Evolutionary conservation across 2,888 invertebrate species (phyloP).

Genomic region (Parthenolecanium corni): DNA sequence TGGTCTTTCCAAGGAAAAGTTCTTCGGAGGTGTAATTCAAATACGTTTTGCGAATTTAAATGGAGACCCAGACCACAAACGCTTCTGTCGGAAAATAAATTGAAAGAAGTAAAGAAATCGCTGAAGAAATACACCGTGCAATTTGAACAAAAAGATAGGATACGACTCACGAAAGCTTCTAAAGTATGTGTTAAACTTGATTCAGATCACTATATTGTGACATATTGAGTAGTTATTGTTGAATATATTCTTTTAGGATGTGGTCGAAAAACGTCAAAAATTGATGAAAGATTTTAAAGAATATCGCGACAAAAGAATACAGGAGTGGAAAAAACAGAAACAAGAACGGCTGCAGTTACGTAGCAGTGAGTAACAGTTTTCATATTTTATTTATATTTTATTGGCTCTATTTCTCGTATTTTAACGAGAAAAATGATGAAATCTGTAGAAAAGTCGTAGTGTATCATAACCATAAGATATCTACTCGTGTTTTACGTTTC

Average conservation of each 20-base stretch:
- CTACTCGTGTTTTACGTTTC: too few relatives aligned
- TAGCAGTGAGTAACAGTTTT: conserved; percentile 54
- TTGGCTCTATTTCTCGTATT: not conserved
- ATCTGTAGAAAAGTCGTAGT: too few relatives aligned
- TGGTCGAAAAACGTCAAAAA: conserved; percentile 80
- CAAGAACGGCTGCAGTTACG: conserved; percentile 70
- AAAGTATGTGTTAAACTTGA: conserved; percentile 45
- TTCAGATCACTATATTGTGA: too few relatives aligned
- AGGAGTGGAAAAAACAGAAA: conserved; percentile 67
- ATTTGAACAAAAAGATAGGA: conserved; percentile 92
- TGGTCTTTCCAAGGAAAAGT: conserved; percentile 91
- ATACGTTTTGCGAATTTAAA: conserved; percentile 84
- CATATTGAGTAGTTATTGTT: not conserved
- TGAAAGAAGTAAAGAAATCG: conserved; percentile 93
- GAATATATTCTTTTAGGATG: conserved; percentile 45
- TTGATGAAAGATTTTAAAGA: conserved; percentile 76
- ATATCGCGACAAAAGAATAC: conserved; percentile 61
- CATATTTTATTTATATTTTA: not conserved
- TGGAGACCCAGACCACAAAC: conserved; percentile 93
- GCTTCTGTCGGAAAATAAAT: conserved; percentile 67
- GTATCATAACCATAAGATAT: not conserved
- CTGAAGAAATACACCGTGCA: conserved; percentile 92
- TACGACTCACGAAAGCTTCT: conserved; percentile 81
- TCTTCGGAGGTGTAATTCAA: conserved; percentile 69
- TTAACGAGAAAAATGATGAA: not conserved